These are phyloP conservation scores for Notothenia rossii DNA, from an alignment of 2,113 vertebrate genomes.

Conservation along the genomic window DNA sequence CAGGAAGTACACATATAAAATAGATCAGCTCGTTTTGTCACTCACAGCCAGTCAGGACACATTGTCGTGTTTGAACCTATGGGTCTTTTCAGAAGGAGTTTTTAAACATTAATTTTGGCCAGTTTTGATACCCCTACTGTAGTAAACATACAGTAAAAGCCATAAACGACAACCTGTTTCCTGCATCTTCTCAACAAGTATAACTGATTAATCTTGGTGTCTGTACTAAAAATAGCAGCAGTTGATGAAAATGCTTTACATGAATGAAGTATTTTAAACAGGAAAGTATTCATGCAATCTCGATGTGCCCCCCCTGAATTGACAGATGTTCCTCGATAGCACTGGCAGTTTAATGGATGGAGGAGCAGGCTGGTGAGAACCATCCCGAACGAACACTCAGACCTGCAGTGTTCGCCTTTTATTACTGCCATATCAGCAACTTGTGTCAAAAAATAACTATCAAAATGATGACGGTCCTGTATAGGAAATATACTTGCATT, in stretches of 20 bases:
- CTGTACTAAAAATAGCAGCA: slow-evolving; percentile 51
- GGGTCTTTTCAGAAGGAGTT: too few relatives aligned
- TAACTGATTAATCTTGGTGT: slow-evolving; percentile 34
- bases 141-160: slow-evolving; percentile 12
- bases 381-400: neutral
- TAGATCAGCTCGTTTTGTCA: too few relatives aligned
- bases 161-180: slow-evolving; percentile 25
- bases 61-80: too few relatives aligned
- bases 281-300: slow-evolving; percentile 30
- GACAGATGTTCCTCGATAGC: slow-evolving; percentile 49
- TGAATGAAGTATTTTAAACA: slow-evolving; percentile 53
- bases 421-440: neutral
- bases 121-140: too few relatives aligned
- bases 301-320: slow-evolving; percentile 34
- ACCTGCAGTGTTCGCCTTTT: neutral
- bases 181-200: slow-evolving; percentile 19
- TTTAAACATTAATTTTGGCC: too few relatives aligned
- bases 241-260: slow-evolving; percentile 52
- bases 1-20: too few relatives aligned
- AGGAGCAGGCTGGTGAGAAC: neutral
- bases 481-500: too few relatives aligned
- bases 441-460: neutral
- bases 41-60: too few relatives aligned
- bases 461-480: neutral
- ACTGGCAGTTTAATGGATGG: slow-evolving; percentile 14